These are phyloP conservation scores for Tribolium castaneum DNA, from an alignment of 1,140 invertebrate genomes.

Conservation along the genomic window DNA sequence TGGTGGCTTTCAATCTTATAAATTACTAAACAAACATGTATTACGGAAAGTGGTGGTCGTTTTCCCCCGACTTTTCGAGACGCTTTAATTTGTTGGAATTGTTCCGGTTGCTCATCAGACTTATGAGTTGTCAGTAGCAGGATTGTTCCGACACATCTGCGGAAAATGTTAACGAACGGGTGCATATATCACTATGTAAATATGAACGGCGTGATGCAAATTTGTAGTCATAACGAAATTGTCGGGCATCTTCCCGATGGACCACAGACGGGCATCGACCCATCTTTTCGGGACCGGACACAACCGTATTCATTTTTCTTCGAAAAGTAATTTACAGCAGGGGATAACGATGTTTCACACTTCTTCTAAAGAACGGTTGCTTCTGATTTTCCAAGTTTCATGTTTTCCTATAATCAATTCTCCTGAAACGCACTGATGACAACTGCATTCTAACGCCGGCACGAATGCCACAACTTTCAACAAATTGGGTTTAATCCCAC, in stretches of 20 bases:
- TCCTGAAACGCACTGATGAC: not conserved
- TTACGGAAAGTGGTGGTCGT: not conserved
- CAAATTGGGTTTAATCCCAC: not conserved
- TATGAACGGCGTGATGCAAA: conserved; percentile 2
- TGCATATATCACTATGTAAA: conserved; percentile 23
- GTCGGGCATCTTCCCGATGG: conserved; percentile 18
- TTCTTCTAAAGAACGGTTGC: conserved; percentile 9
- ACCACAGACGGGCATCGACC: conserved; percentile 31
- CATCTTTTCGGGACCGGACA: conserved; percentile 6
- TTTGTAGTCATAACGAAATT: conserved; percentile 20
- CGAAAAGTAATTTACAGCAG: conserved; percentile 18
- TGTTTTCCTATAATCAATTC: not conserved
- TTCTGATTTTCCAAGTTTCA: conserved; percentile 15
- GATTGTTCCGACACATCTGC: not conserved
- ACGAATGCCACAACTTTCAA: not conserved
- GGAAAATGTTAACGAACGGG: conserved; percentile 11
- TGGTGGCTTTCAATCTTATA: conserved; percentile 19
- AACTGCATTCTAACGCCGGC: not conserved
- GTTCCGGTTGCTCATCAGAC: conserved; percentile 10
- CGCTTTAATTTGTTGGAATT: conserved; percentile 17
- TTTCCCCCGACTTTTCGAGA: conserved; percentile 5
- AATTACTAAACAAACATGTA: conserved; percentile 33
- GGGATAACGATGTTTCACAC: not conserved
- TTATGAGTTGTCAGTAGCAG: conserved; percentile 28
- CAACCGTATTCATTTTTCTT: conserved; percentile 16